A percentile compares a stretch with the other conserved stretches of the same genome.
Evolutionary conservation across 2,888 invertebrate species (phyloP).

Genomic region (Anagyrus pseudococci): DNA sequence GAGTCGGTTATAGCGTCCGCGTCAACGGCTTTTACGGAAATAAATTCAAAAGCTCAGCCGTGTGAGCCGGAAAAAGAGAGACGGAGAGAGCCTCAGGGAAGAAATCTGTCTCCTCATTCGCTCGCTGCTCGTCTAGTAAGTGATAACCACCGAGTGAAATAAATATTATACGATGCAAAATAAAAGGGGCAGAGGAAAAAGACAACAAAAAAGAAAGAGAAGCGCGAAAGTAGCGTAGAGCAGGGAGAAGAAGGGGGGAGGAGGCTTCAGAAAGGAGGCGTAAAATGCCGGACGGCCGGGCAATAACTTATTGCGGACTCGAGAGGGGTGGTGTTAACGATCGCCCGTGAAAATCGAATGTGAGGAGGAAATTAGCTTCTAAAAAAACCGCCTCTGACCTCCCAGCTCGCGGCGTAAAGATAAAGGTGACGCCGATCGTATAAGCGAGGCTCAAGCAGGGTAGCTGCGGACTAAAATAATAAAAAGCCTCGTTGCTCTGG

Average conservation of each 20-base stretch:
- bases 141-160: conserved; percentile 56
- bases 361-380: conserved; percentile 59
- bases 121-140: conserved; percentile 42
- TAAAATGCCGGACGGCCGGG: conserved; percentile 42
- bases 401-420: conserved; percentile 44
- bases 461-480: conserved; percentile 1
- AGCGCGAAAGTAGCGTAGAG: too few relatives aligned
- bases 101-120: conserved; percentile 41
- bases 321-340: conserved; percentile 51
- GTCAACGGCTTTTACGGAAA: conserved; percentile 33
- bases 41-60: conserved; percentile 39
- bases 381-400: conserved; percentile 39
- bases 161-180: conserved; percentile 57
- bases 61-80: conserved; percentile 23
- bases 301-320: conserved; percentile 50
- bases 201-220: conserved; percentile 23
- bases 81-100: conserved; percentile 29
- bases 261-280: conserved; percentile 34
- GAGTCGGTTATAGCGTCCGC: conserved; percentile 30
- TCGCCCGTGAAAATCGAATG: conserved; percentile 57
- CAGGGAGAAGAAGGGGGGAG: conserved; percentile 25
- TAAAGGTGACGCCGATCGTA: conserved; percentile 46
- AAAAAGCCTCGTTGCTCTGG: too few relatives aligned
- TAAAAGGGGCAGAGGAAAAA: conserved; percentile 38
- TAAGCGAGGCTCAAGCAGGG: conserved; percentile 22